Percentiles rank a stretch among this genome's conserved stretches.
Evolutionary conservation across 2,113 vertebrate species (phyloP).

Genomic region (Oreochromis spilurus): DNA sequence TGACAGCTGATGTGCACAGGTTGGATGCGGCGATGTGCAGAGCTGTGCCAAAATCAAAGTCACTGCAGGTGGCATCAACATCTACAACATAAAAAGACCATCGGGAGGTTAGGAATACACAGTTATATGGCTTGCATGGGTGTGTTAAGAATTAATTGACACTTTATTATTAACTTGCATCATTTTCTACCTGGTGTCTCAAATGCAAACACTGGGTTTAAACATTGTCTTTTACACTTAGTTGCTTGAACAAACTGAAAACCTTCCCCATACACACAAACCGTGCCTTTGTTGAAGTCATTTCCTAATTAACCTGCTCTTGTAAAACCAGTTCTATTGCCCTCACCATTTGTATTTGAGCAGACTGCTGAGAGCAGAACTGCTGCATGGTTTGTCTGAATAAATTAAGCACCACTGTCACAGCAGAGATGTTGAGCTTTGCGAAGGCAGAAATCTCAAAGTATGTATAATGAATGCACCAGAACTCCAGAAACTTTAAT

Average conservation of each 20-base stretch:
- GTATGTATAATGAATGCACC: not conserved
- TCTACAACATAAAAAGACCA: conserved; percentile 63
- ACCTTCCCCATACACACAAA: not conserved
- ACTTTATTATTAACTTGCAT: not conserved
- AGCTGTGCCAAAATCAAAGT: conserved; percentile 96
- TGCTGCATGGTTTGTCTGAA: not conserved
- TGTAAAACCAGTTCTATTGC: not conserved
- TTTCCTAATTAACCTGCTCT: not conserved
- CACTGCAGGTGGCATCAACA: conserved; percentile 94
- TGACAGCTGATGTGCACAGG: conserved; percentile 86
- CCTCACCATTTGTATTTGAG: not conserved
- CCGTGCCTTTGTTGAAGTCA: not conserved
- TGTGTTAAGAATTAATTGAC: not conserved
- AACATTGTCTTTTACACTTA: not conserved
- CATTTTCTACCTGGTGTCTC: not conserved
- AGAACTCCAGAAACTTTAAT: not conserved
- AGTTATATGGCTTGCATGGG: not conserved
- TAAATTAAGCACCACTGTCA: not conserved
- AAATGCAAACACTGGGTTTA: not conserved
- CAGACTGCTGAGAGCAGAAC: not conserved
- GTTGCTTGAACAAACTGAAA: not conserved
- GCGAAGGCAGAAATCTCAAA: not conserved
- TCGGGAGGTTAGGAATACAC: not conserved
- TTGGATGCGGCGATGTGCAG: conserved; percentile 95
- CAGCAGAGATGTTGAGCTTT: not conserved